Conservation (phyloP, 2,797 vertebrate genomes). For the Otus scops region DNA sequence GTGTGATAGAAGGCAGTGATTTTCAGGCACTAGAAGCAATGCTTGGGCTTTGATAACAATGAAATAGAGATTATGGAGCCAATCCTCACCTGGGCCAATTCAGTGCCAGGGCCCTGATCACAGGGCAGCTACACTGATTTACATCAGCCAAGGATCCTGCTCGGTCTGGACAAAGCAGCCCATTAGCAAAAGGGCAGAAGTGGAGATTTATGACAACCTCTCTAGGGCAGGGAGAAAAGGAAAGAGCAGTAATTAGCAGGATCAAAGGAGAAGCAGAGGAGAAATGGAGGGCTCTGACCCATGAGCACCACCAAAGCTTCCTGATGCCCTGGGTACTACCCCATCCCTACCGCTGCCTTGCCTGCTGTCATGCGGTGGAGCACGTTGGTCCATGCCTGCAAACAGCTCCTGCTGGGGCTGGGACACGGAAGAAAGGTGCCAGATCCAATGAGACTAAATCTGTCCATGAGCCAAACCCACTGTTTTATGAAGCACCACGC, state of each 20-base stretch:
- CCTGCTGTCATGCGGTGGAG: background rate
- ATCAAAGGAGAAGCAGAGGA: background rate
- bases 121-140: background rate
- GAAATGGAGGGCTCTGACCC: background rate
- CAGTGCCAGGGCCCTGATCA: background rate
- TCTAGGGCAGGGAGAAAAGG: background rate
- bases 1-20: background rate
- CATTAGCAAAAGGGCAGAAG: background rate
- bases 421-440: background rate
- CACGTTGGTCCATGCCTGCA: background rate
- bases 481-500: accelerated
- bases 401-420: background rate
- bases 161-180: background rate
- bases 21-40: background rate
- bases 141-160: background rate
- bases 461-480: background rate
- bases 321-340: background rate
- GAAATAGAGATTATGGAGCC: background rate
- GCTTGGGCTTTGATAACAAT: constrained; percentile 19
- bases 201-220: background rate
- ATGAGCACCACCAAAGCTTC: background rate
- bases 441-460: background rate
- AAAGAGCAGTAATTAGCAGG: background rate
- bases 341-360: background rate
- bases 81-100: background rate